Evolutionary conservation across 2,797 vertebrate species (phyloP).

Genomic region (Lacerta agilis): DNA sequence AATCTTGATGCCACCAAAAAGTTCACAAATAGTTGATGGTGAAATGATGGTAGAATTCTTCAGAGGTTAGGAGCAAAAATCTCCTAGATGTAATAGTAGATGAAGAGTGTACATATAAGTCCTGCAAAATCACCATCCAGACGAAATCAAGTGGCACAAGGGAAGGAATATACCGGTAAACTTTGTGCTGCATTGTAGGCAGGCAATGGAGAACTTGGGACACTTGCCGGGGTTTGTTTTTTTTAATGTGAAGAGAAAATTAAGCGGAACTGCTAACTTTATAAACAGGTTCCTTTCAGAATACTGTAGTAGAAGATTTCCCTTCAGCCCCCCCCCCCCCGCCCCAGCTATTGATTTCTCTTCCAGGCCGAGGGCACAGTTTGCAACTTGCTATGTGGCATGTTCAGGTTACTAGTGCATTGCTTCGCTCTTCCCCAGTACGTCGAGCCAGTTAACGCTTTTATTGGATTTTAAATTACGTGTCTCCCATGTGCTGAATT

Average conservation of each 20-base stretch:
- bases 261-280: not conserved
- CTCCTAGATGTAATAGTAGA: too few relatives aligned
- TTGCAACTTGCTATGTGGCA: not conserved
- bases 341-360: not conserved
- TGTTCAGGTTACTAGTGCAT: not conserved
- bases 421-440: not conserved
- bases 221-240: too few relatives aligned
- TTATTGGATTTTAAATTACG: conserved; percentile 23
- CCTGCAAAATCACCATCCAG: too few relatives aligned
- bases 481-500: conserved; percentile 12
- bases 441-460: not conserved
- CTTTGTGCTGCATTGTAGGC: not conserved
- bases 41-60: too few relatives aligned
- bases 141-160: too few relatives aligned
- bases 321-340: not conserved
- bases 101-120: too few relatives aligned
- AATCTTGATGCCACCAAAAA: too few relatives aligned
- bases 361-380: not conserved
- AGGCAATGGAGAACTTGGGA: not conserved
- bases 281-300: not conserved
- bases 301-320: not conserved
- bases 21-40: too few relatives aligned
- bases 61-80: too few relatives aligned
- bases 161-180: not conserved
- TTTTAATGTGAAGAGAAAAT: not conserved